phyloP scores from a whole-genome alignment of 2,888 invertebrate species.

The Caenorhabditis afra region DNA sequence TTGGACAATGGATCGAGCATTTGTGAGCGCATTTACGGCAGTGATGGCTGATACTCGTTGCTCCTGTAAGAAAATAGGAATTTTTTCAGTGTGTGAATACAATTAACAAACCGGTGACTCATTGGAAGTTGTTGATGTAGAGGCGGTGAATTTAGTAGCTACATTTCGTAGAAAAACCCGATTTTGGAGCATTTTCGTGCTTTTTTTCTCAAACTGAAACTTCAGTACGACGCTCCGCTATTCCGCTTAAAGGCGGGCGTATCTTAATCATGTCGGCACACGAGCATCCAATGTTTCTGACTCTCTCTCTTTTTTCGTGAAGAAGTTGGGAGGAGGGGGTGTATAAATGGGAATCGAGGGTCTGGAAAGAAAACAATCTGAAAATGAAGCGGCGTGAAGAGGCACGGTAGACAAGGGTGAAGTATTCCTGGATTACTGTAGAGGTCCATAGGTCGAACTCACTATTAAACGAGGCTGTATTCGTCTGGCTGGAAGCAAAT shows the following conservation, averaged over 20 bases:
- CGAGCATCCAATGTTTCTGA: too few species aligned
- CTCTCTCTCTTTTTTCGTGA: too few species aligned
- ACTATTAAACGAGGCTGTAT: too few species aligned
- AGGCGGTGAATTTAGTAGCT: slow-evolving; percentile 17
- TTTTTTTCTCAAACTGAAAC: not conserved
- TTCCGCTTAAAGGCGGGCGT: not conserved
- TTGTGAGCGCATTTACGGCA: slow-evolving; percentile 65
- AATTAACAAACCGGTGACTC: slow-evolving; percentile 6
- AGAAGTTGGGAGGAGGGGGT: too few species aligned
- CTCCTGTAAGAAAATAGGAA: slow-evolving; percentile 4
- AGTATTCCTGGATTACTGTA: too few species aligned
- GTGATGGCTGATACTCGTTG: slow-evolving; percentile 57
- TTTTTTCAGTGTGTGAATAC: not conserved
- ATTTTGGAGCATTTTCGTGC: slow-evolving; percentile 46
- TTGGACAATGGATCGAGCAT: slow-evolving; percentile 64
- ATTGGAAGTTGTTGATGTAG: slow-evolving; percentile 12
- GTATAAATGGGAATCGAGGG: too few species aligned
- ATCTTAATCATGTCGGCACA: not conserved
- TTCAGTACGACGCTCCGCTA: slow-evolving; percentile 30
- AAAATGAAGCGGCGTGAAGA: too few species aligned
- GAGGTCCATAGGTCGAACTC: too few species aligned
- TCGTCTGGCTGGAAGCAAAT: too few species aligned
- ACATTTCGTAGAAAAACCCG: slow-evolving; percentile 11
- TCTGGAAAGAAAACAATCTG: too few species aligned
- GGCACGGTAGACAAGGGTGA: too few species aligned